Evolutionary conservation across 2,888 invertebrate genomes (phyloP).

Genomic region (Rhogogaster chlorosoma): DNA sequence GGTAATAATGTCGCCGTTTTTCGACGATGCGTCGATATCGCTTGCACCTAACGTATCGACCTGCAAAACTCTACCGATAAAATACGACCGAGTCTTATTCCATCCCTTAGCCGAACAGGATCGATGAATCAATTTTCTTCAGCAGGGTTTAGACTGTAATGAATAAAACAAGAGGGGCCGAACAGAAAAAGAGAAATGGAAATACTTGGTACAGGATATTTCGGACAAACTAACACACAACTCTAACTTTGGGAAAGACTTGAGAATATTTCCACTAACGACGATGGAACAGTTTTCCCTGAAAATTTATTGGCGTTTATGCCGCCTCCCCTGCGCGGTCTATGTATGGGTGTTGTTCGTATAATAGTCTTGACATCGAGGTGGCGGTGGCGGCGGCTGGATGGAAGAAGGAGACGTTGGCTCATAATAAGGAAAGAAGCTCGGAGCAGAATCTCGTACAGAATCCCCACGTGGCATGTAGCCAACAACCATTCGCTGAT

Average conservation of each 20-base stretch:
- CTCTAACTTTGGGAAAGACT: not conserved
- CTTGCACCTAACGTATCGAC: not conserved
- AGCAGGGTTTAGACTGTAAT: not conserved
- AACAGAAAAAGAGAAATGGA: not conserved
- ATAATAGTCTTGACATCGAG: slow-evolving; percentile 25
- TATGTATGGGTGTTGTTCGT: slow-evolving; percentile 34
- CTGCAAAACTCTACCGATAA: not conserved
- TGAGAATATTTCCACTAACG: not conserved
- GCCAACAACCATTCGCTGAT: slow-evolving; percentile 78
- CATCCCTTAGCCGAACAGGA: not conserved
- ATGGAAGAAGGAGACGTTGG: slow-evolving; percentile 71
- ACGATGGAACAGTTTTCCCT: not conserved
- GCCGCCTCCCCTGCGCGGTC: not conserved
- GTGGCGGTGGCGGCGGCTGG: slow-evolving; percentile 53
- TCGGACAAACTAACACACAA: not conserved
- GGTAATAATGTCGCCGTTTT: not conserved
- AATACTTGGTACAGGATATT: not conserved
- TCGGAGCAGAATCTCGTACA: slow-evolving; percentile 65
- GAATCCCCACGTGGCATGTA: slow-evolving; percentile 78
- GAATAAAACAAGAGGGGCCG: not conserved
- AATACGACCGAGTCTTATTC: not conserved
- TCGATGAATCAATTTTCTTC: not conserved
- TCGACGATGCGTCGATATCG: not conserved
- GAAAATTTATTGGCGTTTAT: slow-evolving; percentile 15
- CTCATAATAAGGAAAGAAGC: slow-evolving; percentile 76